Evolutionary conservation across 2,888 invertebrate genomes (phyloP).

Genomic region (Carterocephalus palaemon): DNA sequence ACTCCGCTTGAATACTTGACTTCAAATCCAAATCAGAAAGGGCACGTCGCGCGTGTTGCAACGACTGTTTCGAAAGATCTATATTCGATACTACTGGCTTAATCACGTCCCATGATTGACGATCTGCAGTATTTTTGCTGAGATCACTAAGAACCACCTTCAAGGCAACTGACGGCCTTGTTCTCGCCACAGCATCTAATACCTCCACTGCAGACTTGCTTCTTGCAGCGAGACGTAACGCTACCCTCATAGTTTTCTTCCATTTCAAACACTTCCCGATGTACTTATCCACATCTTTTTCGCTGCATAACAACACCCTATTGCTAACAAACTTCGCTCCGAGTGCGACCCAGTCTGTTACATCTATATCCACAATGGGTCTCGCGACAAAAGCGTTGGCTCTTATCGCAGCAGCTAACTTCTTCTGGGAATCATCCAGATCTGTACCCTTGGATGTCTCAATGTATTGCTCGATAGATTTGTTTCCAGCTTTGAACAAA

Average conservation of each 20-base stretch:
- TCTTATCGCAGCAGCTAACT: conserved; percentile 40
- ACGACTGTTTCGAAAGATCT: conserved; percentile 30
- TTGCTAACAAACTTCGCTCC: conserved; percentile 53
- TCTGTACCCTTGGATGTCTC: conserved; percentile 16
- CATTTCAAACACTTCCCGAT: conserved; percentile 39
- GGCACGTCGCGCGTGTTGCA: conserved; percentile 23
- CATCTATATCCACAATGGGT: conserved; percentile 40
- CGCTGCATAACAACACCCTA: conserved; percentile 39
- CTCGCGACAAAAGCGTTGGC: conserved; percentile 45
- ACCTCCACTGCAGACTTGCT: conserved; percentile 33
- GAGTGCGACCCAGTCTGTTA: conserved; percentile 39
- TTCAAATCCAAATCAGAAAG: conserved; percentile 35
- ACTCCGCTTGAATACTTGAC: conserved; percentile 41
- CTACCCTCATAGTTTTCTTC: conserved; percentile 41
- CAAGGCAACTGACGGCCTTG: conserved; percentile 42
- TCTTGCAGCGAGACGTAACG: conserved; percentile 41
- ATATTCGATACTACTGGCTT: conserved; percentile 40
- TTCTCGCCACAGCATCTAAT: conserved; percentile 34
- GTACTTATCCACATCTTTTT: conserved; percentile 33
- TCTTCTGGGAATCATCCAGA: conserved; percentile 25
- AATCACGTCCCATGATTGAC: conserved; percentile 44
- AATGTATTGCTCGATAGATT: conserved; percentile 6
- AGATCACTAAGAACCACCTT: conserved; percentile 39
- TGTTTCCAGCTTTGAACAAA: background rate
- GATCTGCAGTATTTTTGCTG: conserved; percentile 32